phyloP scores from a whole-genome alignment of 2,797 vertebrate species.

The Sciurus vulgaris region DNA sequence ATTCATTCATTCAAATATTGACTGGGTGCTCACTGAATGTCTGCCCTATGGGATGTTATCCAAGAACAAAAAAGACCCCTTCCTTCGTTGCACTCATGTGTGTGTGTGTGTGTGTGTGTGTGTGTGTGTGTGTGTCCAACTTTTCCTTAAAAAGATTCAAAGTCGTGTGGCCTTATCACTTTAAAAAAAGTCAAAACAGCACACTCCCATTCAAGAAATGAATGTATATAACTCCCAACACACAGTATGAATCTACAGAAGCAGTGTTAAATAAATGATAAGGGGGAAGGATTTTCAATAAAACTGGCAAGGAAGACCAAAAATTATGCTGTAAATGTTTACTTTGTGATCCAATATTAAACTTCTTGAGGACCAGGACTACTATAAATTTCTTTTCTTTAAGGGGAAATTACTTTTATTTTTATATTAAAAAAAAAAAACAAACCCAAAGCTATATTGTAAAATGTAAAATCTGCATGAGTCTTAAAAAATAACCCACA shows the following conservation, averaged over 20 bases:
- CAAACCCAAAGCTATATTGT: neutral
- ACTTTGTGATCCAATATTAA: neutral
- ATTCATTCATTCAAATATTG: neutral
- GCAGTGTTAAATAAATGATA: neutral
- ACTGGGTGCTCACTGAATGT: neutral
- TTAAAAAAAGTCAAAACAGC: neutral
- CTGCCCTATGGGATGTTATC: neutral
- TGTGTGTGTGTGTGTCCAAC: too few species aligned
- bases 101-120: too few species aligned
- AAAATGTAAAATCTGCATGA: neutral
- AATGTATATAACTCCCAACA: conserved; percentile 5
- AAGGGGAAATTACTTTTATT: conserved; percentile 21
- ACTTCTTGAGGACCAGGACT: neutral
- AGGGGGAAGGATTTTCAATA: neutral
- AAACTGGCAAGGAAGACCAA: neutral
- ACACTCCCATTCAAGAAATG: neutral
- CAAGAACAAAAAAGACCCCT: neutral
- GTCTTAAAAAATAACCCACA: neutral
- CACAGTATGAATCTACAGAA: neutral
- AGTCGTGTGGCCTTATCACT: neutral
- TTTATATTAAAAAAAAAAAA: neutral
- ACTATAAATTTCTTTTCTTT: neutral
- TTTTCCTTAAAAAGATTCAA: neutral
- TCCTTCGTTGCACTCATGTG: fast-evolving
- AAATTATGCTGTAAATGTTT: neutral